phyloP scores from a whole-genome alignment of 2,113 vertebrate species.

The Lichenostomus cassidix region DNA sequence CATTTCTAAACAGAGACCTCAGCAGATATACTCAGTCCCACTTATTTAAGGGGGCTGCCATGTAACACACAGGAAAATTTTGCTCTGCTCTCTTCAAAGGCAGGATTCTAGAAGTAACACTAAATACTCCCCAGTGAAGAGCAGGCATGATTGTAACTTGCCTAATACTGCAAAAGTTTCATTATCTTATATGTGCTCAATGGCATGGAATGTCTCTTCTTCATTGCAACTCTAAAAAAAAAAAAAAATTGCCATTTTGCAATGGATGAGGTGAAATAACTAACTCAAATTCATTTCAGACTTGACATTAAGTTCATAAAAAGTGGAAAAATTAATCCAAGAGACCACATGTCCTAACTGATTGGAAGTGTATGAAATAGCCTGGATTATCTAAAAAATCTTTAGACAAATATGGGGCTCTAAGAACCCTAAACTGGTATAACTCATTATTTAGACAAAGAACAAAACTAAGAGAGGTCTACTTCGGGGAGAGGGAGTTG shows the following conservation, averaged over 20 bases:
- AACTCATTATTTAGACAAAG: not conserved
- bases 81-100: not conserved
- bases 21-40: not conserved
- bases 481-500: not conserved
- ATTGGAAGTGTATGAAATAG: not conserved
- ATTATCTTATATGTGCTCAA: not conserved
- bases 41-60: not conserved
- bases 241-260: not conserved
- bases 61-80: not conserved
- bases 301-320: not conserved
- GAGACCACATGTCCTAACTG: not conserved
- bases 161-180: not conserved
- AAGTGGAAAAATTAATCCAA: not conserved
- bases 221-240: not conserved
- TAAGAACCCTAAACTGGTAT: not conserved
- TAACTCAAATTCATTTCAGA: not conserved
- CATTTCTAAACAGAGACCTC: not conserved
- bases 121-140: not conserved
- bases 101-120: not conserved
- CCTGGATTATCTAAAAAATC: not conserved
- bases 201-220: not conserved
- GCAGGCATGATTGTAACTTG: not conserved
- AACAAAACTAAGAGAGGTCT: not conserved
- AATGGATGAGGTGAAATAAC: not conserved
- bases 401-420: not conserved